Evolutionary conservation across 92 coral and sea anemone genomes (phyloP).

Genomic region (Heliopora coerulea): DNA sequence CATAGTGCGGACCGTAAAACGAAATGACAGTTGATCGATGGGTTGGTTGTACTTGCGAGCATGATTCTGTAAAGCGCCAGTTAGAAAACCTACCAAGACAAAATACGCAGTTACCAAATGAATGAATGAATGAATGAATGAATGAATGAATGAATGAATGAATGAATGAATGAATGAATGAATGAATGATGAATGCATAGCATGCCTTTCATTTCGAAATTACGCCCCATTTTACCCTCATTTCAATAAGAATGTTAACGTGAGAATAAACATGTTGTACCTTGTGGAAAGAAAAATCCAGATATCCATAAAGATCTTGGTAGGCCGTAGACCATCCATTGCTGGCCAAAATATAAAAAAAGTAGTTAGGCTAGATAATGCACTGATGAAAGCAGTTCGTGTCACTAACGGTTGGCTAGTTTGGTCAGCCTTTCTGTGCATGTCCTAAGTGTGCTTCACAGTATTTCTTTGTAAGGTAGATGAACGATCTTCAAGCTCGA

Average conservation of each 20-base stretch:
- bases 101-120: background rate
- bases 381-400: too few relatives aligned
- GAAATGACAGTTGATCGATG: conserved; percentile 95
- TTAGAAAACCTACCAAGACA: conserved; percentile 73
- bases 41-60: conserved; percentile 99
- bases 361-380: background rate
- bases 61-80: conserved; percentile 97
- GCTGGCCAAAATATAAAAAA: conserved; percentile 54
- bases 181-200: conserved; percentile 6
- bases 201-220: too few relatives aligned
- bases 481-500: too few relatives aligned
- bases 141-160: conserved; percentile 28
- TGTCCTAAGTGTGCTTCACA: too few relatives aligned
- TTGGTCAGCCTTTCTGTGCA: too few relatives aligned
- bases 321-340: conserved; percentile 94
- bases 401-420: too few relatives aligned
- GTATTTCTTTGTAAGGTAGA: too few relatives aligned
- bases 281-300: conserved; percentile 99
- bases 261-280: conserved; percentile 34
- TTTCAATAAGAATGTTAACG: background rate
- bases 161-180: conserved; percentile 40
- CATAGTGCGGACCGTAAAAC: conserved; percentile 72
- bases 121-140: conserved; percentile 38
- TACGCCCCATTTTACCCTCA: background rate
- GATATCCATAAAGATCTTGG: conserved; percentile 98